These are phyloP conservation scores for Limnephilus rhombicus DNA, from an alignment of 2,888 invertebrate species.

Conservation along the genomic window DNA sequence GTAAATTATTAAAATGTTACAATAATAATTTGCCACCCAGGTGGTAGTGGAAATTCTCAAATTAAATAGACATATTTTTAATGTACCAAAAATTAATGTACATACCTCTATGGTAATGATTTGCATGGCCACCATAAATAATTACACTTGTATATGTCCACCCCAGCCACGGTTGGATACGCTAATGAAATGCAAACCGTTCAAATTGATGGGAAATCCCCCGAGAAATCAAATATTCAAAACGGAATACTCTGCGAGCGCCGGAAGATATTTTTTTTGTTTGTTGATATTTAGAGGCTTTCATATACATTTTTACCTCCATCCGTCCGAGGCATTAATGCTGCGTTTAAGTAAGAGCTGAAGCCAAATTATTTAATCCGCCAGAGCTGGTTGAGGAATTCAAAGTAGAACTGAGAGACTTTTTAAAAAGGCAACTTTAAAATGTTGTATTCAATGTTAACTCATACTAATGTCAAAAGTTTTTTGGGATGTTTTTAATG, in stretches of 20 bases:
- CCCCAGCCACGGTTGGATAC: constrained; percentile 7
- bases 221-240: constrained; percentile 61
- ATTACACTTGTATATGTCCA: constrained; percentile 18
- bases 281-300: background rate
- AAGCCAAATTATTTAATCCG: background rate
- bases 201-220: constrained; percentile 49
- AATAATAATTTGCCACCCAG: background rate
- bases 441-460: background rate
- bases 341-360: background rate
- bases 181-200: constrained; percentile 51
- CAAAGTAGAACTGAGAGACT: background rate
- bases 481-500: background rate
- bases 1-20: background rate
- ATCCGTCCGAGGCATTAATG: background rate
- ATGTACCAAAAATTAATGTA: background rate
- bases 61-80: background rate
- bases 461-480: too few relatives aligned
- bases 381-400: background rate
- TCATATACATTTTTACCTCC: background rate
- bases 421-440: background rate
- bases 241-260: constrained; percentile 50
- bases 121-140: background rate
- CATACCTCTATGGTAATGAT: background rate
- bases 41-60: background rate
- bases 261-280: constrained; percentile 24